A percentile compares a stretch with the other conserved stretches of the same genome.
Evolutionary conservation across 1,140 invertebrate genomes (phyloP).

Genomic region (Pseudobourletiella spinata): DNA sequence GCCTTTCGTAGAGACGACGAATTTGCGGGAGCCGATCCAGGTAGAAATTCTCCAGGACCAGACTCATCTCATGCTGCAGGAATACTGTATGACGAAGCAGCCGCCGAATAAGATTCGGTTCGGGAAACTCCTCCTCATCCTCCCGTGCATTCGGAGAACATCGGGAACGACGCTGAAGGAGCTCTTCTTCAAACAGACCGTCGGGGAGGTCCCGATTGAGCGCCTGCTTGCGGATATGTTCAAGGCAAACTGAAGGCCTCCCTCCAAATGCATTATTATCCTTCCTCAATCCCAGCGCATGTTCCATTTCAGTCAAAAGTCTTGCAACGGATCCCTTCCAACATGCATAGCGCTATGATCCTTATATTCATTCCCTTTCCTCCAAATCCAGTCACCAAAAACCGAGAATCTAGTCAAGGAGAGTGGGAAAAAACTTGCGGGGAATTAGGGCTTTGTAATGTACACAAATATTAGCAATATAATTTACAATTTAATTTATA

Average conservation of each 20-base stretch:
- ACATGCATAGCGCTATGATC: too few species aligned
- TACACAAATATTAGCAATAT: too few species aligned
- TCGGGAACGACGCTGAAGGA: constrained; percentile 51
- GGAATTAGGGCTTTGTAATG: too few species aligned
- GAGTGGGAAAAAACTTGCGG: too few species aligned
- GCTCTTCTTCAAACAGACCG: constrained; percentile 58
- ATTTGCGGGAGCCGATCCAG: constrained; percentile 51
- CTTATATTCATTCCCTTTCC: too few species aligned
- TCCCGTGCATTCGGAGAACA: constrained; percentile 53
- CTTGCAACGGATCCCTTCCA: too few species aligned
- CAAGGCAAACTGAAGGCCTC: constrained; percentile 1
- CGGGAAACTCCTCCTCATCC: constrained; percentile 58
- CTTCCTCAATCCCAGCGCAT: too few species aligned
- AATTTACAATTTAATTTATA: too few species aligned
- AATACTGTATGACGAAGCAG: constrained; percentile 45
- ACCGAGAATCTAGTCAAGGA: too few species aligned
- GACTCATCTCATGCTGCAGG: constrained; percentile 61
- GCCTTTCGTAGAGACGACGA: constrained; percentile 57
- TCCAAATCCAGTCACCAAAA: too few species aligned
- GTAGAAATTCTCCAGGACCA: constrained; percentile 67
- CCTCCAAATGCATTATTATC: neutral
- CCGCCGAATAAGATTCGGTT: constrained; percentile 50
- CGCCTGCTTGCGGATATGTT: constrained; percentile 51
- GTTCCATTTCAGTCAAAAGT: too few species aligned
- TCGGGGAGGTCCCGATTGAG: constrained; percentile 60